These are phyloP conservation scores for Zosterops pallidus DNA, from an alignment of 2,113 vertebrate species.

Conservation along the genomic window DNA sequence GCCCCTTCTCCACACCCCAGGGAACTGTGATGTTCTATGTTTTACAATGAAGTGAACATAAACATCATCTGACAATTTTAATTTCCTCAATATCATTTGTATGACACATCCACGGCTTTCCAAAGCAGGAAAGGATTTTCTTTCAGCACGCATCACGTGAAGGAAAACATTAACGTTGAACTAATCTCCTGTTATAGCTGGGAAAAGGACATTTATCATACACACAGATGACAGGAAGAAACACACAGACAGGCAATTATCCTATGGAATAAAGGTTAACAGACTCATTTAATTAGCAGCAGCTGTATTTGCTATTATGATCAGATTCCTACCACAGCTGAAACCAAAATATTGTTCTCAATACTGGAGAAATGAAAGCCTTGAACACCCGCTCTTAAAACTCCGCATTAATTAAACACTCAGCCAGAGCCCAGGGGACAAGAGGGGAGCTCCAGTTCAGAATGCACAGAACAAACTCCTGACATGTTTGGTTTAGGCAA, in stretches of 20 bases:
- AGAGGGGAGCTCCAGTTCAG: neutral
- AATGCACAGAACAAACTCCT: neutral
- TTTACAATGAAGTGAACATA: neutral
- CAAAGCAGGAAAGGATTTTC: neutral
- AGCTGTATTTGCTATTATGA: constrained; percentile 2
- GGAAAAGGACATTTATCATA: neutral
- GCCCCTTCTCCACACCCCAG: neutral
- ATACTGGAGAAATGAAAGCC: neutral
- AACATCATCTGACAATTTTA: neutral
- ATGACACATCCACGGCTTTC: neutral
- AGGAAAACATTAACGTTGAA: neutral
- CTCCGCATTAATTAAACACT: neutral
- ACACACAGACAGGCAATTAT: neutral
- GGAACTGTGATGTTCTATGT: neutral
- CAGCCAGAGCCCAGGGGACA: neutral
- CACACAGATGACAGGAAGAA: neutral
- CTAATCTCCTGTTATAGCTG: neutral
- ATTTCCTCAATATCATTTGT: neutral
- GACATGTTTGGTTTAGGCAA: neutral
- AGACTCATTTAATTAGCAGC: neutral
- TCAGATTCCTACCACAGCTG: neutral
- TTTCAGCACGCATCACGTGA: neutral
- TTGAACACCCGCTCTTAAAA: neutral
- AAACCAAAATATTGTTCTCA: neutral
- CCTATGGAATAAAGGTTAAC: neutral